phyloP scores from a whole-genome alignment of 2,113 vertebrate genomes.

The Oriolus oriolus region DNA sequence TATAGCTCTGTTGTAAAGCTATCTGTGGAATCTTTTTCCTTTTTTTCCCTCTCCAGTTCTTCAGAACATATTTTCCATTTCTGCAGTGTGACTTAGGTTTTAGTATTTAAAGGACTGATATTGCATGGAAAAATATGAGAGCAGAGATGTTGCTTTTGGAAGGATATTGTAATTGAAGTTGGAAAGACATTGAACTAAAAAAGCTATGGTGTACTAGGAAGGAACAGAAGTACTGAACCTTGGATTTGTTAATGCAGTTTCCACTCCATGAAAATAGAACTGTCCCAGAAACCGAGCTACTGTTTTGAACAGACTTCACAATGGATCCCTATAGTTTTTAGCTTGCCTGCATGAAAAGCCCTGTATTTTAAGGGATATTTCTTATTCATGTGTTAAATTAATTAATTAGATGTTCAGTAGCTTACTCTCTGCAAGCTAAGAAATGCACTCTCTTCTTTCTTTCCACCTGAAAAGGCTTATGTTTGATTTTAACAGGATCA shows the following conservation, averaged over 20 bases:
- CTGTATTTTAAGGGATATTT: neutral
- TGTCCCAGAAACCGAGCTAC: neutral
- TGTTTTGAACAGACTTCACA: conserved; percentile 13
- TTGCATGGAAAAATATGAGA: neutral
- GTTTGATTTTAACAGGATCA: neutral
- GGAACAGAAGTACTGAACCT: neutral
- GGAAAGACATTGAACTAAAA: neutral
- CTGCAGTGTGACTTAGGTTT: neutral
- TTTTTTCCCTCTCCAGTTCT: neutral
- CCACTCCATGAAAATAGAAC: neutral
- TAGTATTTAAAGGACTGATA: neutral
- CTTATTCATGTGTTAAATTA: neutral
- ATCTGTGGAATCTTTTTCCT: neutral
- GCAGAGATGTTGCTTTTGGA: conserved; percentile 28
- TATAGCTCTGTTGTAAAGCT: neutral
- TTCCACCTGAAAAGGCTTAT: neutral
- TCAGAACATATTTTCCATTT: neutral
- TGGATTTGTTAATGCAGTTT: conserved; percentile 20
- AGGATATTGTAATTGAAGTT: neutral
- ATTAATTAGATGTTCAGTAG: neutral
- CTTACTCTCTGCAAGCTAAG: neutral
- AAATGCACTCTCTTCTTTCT: neutral
- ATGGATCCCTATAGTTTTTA: neutral
- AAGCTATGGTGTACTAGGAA: neutral
- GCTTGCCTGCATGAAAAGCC: neutral